phyloP scores from a whole-genome alignment of 2,888 invertebrate species.

The Drosophila tanythrix region DNA sequence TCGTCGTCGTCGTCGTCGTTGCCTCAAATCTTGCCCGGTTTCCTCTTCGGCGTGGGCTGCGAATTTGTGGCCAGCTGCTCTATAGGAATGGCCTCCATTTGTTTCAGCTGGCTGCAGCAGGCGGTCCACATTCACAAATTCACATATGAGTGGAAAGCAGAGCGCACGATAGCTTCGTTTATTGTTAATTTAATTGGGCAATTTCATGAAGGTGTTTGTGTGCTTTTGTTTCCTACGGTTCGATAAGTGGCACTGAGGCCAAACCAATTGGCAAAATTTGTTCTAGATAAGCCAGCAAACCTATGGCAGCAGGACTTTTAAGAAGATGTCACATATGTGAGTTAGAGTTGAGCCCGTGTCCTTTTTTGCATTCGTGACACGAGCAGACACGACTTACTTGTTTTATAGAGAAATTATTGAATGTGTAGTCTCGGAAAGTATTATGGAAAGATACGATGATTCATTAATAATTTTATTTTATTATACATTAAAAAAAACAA shows the following conservation, averaged over 20 bases:
- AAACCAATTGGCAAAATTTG: slow-evolving; percentile 49
- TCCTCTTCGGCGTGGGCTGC: slow-evolving; percentile 71
- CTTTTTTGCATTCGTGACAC: slow-evolving; percentile 1
- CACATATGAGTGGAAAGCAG: slow-evolving; percentile 35
- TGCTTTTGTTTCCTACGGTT: slow-evolving; percentile 45
- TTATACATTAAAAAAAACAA: too few relatives aligned
- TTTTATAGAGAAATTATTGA: background rate
- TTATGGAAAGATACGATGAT: background rate
- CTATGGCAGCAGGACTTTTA: slow-evolving; percentile 3
- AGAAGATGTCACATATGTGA: background rate
- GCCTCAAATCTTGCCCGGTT: slow-evolving; percentile 63
- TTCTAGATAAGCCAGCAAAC: slow-evolving; percentile 31
- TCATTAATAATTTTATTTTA: background rate
- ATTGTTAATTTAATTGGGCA: slow-evolving; percentile 82
- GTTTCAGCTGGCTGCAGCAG: slow-evolving; percentile 51
- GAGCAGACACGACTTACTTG: background rate
- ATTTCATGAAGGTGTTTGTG: slow-evolving; percentile 71
- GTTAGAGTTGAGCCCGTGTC: background rate
- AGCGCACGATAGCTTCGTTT: slow-evolving; percentile 60
- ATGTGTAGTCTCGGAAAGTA: background rate
- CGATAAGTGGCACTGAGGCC: slow-evolving; percentile 48
- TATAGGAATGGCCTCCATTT: slow-evolving; percentile 57
- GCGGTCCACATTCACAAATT: slow-evolving; percentile 49
- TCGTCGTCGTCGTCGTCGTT: slow-evolving; percentile 32
- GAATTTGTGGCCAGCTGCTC: slow-evolving; percentile 62